Evolutionary conservation across 53 echinoderm and acorn worm genomes (phyloP).

Genomic region (Mesocentrotus franciscanus): DNA sequence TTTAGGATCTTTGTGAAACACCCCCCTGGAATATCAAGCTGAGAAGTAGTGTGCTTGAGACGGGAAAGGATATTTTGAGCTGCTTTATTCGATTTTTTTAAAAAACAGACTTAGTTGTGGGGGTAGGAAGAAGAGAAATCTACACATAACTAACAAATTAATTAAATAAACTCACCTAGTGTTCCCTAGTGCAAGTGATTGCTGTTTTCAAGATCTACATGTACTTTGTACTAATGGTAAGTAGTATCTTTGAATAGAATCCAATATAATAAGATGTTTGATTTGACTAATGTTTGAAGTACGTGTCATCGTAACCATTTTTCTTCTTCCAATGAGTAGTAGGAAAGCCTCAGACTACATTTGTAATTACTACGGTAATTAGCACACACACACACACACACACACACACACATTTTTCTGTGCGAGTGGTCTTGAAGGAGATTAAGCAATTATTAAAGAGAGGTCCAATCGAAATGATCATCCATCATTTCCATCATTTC

Average conservation of each 20-base stretch:
- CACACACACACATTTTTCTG: background rate
- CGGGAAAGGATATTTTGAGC: no score
- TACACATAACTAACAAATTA: no score
- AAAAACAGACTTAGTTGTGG: no score
- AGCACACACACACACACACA: no score
- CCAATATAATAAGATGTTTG: background rate
- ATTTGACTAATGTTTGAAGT: slow-evolving; percentile 1
- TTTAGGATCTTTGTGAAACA: no score
- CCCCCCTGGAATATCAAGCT: no score
- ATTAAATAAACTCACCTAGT: background rate
- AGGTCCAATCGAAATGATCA: background rate
- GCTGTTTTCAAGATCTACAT: no score
- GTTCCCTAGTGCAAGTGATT: no score
- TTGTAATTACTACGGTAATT: no score
- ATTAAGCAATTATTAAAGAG: background rate
- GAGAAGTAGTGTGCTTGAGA: no score
- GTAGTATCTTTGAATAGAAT: background rate
- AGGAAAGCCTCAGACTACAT: background rate
- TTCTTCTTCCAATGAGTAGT: background rate
- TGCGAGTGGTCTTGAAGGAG: background rate
- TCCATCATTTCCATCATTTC: background rate
- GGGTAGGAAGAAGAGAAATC: background rate
- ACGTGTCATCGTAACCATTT: background rate
- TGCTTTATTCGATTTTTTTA: no score
- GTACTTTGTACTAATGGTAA: background rate